Evolutionary conservation across 2,113 vertebrate genomes (phyloP).

Genomic region (Chitala chitala): DNA sequence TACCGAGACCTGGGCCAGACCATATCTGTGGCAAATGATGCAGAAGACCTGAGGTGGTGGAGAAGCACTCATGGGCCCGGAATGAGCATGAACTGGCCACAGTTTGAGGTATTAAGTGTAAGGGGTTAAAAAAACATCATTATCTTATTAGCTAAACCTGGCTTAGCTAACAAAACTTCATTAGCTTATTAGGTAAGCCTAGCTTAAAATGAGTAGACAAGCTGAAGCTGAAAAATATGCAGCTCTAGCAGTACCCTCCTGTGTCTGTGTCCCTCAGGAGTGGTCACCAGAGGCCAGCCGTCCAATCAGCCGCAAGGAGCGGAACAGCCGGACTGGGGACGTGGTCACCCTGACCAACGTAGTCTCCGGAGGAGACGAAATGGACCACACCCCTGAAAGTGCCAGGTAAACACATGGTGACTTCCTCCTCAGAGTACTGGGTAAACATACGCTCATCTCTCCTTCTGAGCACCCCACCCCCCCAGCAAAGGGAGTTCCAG

Average conservation of each 20-base stretch:
- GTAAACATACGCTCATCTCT: too few species aligned
- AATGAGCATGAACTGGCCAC: constrained; percentile 97
- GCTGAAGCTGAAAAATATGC: too few species aligned
- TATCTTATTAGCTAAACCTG: too few species aligned
- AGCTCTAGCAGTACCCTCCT: not conserved
- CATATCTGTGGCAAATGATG: constrained; percentile 73
- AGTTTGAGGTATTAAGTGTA: constrained; percentile 77
- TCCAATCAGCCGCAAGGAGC: constrained; percentile 80
- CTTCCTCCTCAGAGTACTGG: not conserved
- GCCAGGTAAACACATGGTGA: constrained; percentile 42
- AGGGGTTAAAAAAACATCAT: not conserved
- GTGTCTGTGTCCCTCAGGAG: constrained; percentile 64
- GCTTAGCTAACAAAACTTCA: too few species aligned
- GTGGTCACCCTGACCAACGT: constrained; percentile 95
- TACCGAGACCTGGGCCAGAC: constrained; percentile 78
- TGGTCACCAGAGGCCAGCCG: constrained; percentile 84
- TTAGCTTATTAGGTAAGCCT: too few species aligned
- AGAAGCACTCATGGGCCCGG: constrained; percentile 88
- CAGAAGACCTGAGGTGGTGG: constrained; percentile 94
- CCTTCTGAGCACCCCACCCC: too few species aligned
- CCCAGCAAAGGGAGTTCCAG: too few species aligned
- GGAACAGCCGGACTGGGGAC: constrained; percentile 62
- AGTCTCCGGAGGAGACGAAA: constrained; percentile 64
- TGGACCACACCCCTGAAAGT: constrained; percentile 47
- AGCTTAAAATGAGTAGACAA: too few species aligned